Base-by-base conservation (phyloP, 2,113 vertebrate species). In the pig (Sus scrofa) region DNA sequence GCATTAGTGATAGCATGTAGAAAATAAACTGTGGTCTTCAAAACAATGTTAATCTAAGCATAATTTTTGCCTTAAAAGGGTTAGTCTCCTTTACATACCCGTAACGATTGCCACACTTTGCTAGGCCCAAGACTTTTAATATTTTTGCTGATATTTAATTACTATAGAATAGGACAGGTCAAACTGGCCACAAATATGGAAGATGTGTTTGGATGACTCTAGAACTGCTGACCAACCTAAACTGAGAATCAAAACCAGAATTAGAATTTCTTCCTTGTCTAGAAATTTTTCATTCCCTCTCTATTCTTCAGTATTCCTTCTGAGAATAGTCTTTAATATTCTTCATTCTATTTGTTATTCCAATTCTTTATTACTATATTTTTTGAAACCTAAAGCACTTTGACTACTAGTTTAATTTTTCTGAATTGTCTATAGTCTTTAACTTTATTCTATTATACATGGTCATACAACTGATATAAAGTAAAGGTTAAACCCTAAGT, bases 31-130 rank as follows among this genome's bases (percentile, higher is more conserved):
- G 3, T 11, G 14, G 1, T 70, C 13, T 56, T 7, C 9, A 44
- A 63, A 37, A 13, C 11, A 52, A 67, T 60, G 91, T 96, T 98
- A 79, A 78, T 50, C 78, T 96, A 88, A 96, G 67, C 54, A 44
- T 90, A 97, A 88, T 91, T 91, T 96, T 70, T 94, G 39, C 1
- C 62, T 89, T 44, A 30, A 37, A 54, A 92, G 7, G 14, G 1
- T 32, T 89, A 11, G 10, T 75, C 9, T 81, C 82, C 11, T 86
- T 67, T 12, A 50, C 2, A 73, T 3, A 81, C 7, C 1, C 32
- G 30, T 74, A 44, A 22, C 87, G 27, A 71, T 56, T n/a, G 20
- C 10, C 11, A 54, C 6, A 6, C 12, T 27, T 56, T 62, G 56
- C 37, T 54, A 79, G 58, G 22, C 24, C 77, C n/a, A 83, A 32